Base-by-base conservation (phyloP, 2,797 vertebrate genomes). In the Carcharodon carcharias region DNA sequence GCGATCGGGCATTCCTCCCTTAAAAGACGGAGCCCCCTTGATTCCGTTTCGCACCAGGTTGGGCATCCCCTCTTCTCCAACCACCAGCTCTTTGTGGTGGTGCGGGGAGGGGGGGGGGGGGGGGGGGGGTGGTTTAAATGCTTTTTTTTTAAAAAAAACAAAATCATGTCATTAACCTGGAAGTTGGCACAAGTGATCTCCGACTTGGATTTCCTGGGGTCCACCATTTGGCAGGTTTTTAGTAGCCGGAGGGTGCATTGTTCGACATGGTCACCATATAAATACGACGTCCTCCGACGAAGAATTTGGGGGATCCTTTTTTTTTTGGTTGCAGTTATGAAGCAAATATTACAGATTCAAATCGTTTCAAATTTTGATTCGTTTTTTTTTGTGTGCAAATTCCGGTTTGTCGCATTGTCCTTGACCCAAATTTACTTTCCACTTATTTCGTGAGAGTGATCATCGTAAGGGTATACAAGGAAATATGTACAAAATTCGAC, bases 341-440 rank as follows among this genome's bases (percentile, higher is more conserved):
- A 35, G 23, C 28, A 91, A 58, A 61, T 56, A 28, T 35, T 61
- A 61, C 54, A 35, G 56, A 61, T 91, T 61, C 88, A 35, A 5
- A 91, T 61, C 54, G 87, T 58, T 95, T 95, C 67, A 28, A 14
- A 95, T 95, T 69, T 69, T 56, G 11, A 14, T 5, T 73, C 14
- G 4, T 35, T 31, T 91, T n/a, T 58, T 58, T 95, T 54, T 71
- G 21, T 77, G 61, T 54, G 45, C 45, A 77, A 14, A 73, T 95
- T 71, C 31, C 28, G 31, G 89, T 63, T 35, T 77, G 50, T 18
- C 94, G 50, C 50, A 71, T 77, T 95, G 45, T 54, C 69, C 40
- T 77, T 95, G 94, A 73, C 94, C 94, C 50, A 92, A 58, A 58
- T 92, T 92, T 92, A 92, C 88, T n/a, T 95, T 95, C 65, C 7